phyloP scores from a whole-genome alignment of 2,888 invertebrate species.

The Agriopis aurantiaria region DNA sequence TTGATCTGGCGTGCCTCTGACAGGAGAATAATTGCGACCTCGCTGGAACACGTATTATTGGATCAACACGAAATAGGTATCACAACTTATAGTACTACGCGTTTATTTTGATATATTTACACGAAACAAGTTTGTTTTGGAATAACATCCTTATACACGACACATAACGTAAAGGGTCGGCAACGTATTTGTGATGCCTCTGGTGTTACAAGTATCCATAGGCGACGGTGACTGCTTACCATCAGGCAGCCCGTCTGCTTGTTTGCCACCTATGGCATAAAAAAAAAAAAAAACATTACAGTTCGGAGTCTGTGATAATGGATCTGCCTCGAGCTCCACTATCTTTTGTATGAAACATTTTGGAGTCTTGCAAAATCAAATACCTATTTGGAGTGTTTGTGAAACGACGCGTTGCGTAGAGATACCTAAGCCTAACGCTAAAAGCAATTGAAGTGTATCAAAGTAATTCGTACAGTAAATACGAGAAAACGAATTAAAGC shows the following conservation, averaged over 20 bases:
- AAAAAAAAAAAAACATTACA: no score
- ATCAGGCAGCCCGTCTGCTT: no score
- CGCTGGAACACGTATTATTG: neutral
- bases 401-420: slow-evolving; percentile 1
- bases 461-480: slow-evolving; percentile 23
- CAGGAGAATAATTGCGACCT: slow-evolving; percentile 1
- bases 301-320: neutral
- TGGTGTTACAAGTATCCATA: no score
- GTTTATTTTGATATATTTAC: neutral
- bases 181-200: no score
- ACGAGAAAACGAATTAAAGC: slow-evolving; percentile 22
- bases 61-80: slow-evolving; percentile 1
- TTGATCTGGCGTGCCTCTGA: slow-evolving; percentile 1
- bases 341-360: slow-evolving; percentile 1
- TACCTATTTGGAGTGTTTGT: slow-evolving; percentile 10
- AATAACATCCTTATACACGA: neutral
- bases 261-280: no score
- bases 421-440: slow-evolving; percentile 3
- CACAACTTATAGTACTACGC: neutral
- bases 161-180: no score
- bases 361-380: slow-evolving; percentile 13
- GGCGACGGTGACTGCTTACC: no score
- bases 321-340: slow-evolving; percentile 2
- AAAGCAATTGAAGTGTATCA: slow-evolving; percentile 23
- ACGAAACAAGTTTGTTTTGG: neutral